A percentile compares a stretch with the other conserved stretches of the same genome.
Conservation (phyloP, 1,140 invertebrate species). For the Liolophura sinensis region DNA sequence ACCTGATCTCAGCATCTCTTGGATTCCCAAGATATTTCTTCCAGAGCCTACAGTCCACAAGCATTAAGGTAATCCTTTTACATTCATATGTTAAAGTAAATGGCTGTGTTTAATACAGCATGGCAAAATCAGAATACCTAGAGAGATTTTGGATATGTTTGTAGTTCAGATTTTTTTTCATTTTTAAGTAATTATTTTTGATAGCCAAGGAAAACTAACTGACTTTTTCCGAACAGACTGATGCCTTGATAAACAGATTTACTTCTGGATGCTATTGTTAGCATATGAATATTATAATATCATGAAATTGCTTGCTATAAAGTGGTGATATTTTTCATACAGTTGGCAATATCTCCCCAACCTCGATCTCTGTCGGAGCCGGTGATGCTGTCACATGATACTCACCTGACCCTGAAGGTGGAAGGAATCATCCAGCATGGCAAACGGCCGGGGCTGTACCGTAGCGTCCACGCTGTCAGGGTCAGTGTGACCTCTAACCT, state of each 20-base stretch:
- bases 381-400: slow-evolving; percentile 74
- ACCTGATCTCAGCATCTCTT: slow-evolving; percentile 70
- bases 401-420: slow-evolving; percentile 80
- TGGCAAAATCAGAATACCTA: too few species aligned
- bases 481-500: slow-evolving; percentile 71
- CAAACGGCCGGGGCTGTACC: slow-evolving; percentile 65
- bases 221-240: background rate
- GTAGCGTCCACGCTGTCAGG: slow-evolving; percentile 72
- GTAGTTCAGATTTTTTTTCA: too few species aligned
- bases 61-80: slow-evolving; percentile 67
- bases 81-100: too few species aligned
- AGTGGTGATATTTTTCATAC: slow-evolving; percentile 23
- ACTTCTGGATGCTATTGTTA: background rate
- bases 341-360: slow-evolving; percentile 83
- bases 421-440: slow-evolving; percentile 82
- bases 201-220: too few species aligned
- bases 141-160: too few species aligned
- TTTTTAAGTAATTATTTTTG: too few species aligned
- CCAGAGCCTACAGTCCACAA: slow-evolving; percentile 82
- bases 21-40: slow-evolving; percentile 85
- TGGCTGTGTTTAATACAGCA: too few species aligned
- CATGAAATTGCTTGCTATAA: too few species aligned
- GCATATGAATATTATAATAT: background rate
- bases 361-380: slow-evolving; percentile 76
- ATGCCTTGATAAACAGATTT: background rate